Conservation (phyloP, 2,797 vertebrate genomes). For the Falco naumanni region DNA sequence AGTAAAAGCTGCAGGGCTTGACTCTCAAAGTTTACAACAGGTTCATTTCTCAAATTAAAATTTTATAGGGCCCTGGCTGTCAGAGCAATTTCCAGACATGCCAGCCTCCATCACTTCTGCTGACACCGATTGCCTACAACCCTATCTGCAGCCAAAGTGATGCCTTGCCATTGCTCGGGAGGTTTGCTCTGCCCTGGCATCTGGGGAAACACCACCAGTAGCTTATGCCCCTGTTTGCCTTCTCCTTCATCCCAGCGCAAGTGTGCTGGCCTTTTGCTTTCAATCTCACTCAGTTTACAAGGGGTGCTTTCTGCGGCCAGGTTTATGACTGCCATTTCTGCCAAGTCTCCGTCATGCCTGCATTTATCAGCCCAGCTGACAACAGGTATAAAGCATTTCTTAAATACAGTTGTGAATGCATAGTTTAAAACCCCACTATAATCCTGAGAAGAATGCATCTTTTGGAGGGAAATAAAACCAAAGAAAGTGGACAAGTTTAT, state of each 20-base stretch:
- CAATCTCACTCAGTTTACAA: rapidly evolving
- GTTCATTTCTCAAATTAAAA: slow-evolving; percentile 51
- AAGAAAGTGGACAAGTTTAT: not conserved
- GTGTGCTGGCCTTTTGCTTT: not conserved
- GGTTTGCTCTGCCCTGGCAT: not conserved
- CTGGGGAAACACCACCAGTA: not conserved
- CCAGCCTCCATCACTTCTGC: not conserved
- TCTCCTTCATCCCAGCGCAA: not conserved
- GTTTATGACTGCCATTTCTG: not conserved
- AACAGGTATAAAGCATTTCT: not conserved
- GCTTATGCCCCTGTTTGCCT: not conserved
- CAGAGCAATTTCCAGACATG: slow-evolving; percentile 10
- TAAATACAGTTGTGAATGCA: not conserved
- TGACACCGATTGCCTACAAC: not conserved
- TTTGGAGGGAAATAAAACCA: not conserved
- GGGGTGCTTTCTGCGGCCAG: rapidly evolving
- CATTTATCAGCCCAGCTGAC: not conserved
- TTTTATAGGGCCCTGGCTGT: slow-evolving; percentile 21
- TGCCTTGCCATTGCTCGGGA: not conserved
- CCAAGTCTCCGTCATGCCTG: not conserved
- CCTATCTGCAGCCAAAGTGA: rapidly evolving
- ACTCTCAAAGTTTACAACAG: not conserved
- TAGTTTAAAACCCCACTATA: not conserved
- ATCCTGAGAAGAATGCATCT: not conserved
- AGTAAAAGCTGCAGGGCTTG: not conserved